Evolutionary conservation across 1,140 invertebrate species (phyloP), one percentile per base, ranked within the genome.

Genomic region (Penaeus japonicus): DNA sequence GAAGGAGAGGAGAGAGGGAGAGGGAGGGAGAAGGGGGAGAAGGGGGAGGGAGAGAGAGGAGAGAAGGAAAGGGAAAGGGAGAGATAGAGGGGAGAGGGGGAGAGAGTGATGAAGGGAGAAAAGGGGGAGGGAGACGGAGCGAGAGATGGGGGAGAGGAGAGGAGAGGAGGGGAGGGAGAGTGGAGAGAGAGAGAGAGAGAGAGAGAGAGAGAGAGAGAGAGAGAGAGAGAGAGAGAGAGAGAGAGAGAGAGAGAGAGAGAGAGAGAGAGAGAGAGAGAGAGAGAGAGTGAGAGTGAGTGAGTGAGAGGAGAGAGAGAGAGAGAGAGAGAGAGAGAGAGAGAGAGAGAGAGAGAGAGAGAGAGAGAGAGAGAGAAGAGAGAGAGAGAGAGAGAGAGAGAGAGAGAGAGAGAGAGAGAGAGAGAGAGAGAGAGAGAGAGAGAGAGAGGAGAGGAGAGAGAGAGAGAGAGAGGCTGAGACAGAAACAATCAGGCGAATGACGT

Each of bases 401-500:
- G 12, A 73, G n/a, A 73, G n/a, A 73, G 7, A 73, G n/a, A 73
- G 7, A 73, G n/a, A 73, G n/a, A 73, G n/a, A 73, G n/a, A 73
- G n/a, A 73, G n/a, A 73, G n/a, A 73, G n/a, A 73, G n/a, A 73
- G 7, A 73, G n/a, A 73, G 7, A 24, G n/a, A 73, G n/a, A 73
- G n/a, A 73, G 7, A 10, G 32, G n/a, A n/a, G n/a, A 24, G 65
- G 32, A 15, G n/a, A 22, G n/a, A 7, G 10, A 73, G 65, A 73
- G 65, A 24, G 65, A 73, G n/a, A 73, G n/a, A 73, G n/a, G 32
- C n/a, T 24, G 65, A 88, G 24, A 30, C 47, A 32, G 59, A 89
- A 77, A 80, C 53, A 79, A 90, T 10, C 10, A 20, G n/a, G 32
- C 35, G 32, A 3, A 91, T 20, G 77, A 55, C 75, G 80, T n/a